These are phyloP conservation scores for Marasmarcha lunaedactyla DNA, from an alignment of 2,888 invertebrate species.

Conservation along the genomic window DNA sequence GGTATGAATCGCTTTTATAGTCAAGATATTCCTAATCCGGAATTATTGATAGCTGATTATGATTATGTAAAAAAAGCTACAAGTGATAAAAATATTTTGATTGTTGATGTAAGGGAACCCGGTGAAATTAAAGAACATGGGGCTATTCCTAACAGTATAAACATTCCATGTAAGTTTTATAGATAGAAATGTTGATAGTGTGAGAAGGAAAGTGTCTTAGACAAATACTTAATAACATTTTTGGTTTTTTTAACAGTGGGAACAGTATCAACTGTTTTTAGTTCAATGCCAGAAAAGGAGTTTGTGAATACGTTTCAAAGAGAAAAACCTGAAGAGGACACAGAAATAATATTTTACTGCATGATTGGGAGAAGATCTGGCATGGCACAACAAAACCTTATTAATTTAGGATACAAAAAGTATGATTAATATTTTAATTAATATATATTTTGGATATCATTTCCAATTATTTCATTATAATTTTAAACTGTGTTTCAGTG, in stretches of 20 bases:
- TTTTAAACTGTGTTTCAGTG: constrained; percentile 42
- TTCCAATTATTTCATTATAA: constrained; percentile 2
- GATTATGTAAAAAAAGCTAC: constrained; percentile 51
- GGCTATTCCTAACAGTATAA: constrained; percentile 78
- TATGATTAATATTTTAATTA: constrained; percentile 34
- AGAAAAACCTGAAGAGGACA: constrained; percentile 68
- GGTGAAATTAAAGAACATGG: constrained; percentile 78
- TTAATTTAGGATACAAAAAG: constrained; percentile 72
- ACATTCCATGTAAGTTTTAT: constrained; percentile 76
- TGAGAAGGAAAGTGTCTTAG: background rate
- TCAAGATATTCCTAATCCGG: constrained; percentile 10
- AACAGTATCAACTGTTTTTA: constrained; percentile 49
- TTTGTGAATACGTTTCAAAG: constrained; percentile 70
- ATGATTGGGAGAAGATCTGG: constrained; percentile 75
- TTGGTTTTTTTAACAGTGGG: constrained; percentile 47
- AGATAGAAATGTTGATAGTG: background rate
- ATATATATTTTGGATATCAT: background rate
- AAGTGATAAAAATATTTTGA: constrained; percentile 34
- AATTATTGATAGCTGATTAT: constrained; percentile 41
- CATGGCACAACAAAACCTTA: constrained; percentile 70
- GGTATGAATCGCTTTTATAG: too few species aligned
- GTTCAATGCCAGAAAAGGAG: constrained; percentile 49
- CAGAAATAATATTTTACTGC: constrained; percentile 77
- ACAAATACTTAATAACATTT: background rate
- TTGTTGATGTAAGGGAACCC: constrained; percentile 84